phyloP scores from a whole-genome alignment of 1,140 invertebrate genomes.

The Araneus ventricosus region DNA sequence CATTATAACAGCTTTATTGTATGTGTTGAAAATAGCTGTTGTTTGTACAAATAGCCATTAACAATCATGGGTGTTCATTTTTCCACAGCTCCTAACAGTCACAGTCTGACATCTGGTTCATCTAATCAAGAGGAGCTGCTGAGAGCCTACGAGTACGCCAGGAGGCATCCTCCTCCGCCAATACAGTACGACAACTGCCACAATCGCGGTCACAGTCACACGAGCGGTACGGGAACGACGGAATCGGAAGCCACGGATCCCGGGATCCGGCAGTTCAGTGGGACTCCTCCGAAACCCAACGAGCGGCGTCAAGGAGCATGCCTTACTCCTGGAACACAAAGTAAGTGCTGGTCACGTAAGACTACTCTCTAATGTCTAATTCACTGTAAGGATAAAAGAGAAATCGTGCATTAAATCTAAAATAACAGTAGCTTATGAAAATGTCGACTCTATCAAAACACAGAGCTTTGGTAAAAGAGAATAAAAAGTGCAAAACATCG shows the following conservation, averaged over 20 bases:
- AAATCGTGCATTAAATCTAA: no score
- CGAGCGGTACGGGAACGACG: constrained; percentile 75
- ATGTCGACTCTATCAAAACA: no score
- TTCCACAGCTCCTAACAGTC: constrained; percentile 74
- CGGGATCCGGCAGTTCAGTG: constrained; percentile 81
- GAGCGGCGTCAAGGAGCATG: constrained; percentile 80
- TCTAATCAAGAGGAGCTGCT: constrained; percentile 81
- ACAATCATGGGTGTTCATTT: neutral
- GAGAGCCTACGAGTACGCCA: constrained; percentile 80
- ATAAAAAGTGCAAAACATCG: no score
- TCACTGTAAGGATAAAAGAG: neutral
- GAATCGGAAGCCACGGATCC: constrained; percentile 79
- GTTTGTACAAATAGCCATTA: no score
- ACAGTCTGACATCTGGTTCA: constrained; percentile 77
- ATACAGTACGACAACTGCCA: constrained; percentile 69
- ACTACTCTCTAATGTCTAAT: no score
- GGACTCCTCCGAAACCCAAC: constrained; percentile 80
- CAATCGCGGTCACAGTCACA: constrained; percentile 59
- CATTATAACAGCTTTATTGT: no score
- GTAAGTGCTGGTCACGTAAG: neutral
- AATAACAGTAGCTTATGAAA: no score
- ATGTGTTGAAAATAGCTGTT: no score
- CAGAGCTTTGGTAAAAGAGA: no score
- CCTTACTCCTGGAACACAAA: constrained; percentile 76
- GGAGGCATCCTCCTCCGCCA: constrained; percentile 76